Evolutionary conservation across 2,888 invertebrate species (phyloP), one percentile per base, ranked within the genome.

Genomic region (Aphodius sticticus): DNA sequence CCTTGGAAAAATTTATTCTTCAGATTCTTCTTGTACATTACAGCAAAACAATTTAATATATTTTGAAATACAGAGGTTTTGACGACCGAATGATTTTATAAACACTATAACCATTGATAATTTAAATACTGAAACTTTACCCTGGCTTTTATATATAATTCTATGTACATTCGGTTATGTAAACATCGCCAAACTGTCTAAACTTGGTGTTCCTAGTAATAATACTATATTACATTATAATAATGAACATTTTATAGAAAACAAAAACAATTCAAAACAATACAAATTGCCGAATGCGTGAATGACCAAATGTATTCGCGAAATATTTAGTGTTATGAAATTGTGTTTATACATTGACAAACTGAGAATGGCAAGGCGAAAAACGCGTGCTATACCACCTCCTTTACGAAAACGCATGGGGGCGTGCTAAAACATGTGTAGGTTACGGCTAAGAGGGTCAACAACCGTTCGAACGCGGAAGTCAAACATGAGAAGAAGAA

Each of bases 381-480:
- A 74, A 74, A 74, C 35, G 74, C 35, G 74, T 74, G 74, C 74
- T 74, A 36, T 74, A 74, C 74, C 53, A 53, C 53, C 53, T 74
- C 74, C 35, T 74, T 35, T 74, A 74, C 35, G 36, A 53, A 35
- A 37, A 35, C 69, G 53, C 16, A 79, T 74, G 81, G 81, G 81
- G 81, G 81, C 81, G 79, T 76, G 78, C 37, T 74, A 74, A 74
- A 74, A 74, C 74, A 78, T 72, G 81, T 79, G 79, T 79, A 81
- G 81, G 81, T 81, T 78, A 81, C 76, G 77, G 77, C 81, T 75
- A 81, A 81, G 78, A 77, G 81, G 81, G 81, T 78, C 79, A 81
- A 79, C 80, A 80, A 81, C 81, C 79, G 71, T 76, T 76, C 76
- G 77, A 80, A 36, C 79, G 79, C 78, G 81, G 83, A 78, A 81